Evolutionary conservation across 2,797 vertebrate species (phyloP), one percentile per base, ranked within the genome.

Genomic region (Tolypeutes matacus): DNA sequence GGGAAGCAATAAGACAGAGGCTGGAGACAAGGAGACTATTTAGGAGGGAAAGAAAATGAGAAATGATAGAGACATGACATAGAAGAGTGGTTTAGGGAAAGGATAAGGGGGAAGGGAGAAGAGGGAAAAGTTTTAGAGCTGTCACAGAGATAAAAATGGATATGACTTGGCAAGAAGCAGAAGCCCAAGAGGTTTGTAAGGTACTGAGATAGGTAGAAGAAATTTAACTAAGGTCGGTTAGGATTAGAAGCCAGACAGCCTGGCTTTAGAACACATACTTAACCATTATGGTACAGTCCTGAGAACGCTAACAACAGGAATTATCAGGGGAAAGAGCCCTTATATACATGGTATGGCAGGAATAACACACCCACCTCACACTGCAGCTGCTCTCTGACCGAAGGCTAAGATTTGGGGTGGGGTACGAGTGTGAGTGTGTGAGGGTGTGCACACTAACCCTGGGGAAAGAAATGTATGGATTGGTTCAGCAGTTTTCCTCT

Each of bases 91-190:
- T 53, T 85, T 89, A n/a, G n/a, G n/a, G n/a, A n/a, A n/a, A n/a
- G n/a, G n/a, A n/a, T n/a, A n/a, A n/a, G n/a, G 7, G 39, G 31
- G 27, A 60, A 73, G 95, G 11, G 14, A 64, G 13, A 60, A 51
- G 15, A 78, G 11, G 31, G 20, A 15, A 31, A 18, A 51, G 23
- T 46, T 77, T 86, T 89, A 94, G 12, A 23, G 20, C 17, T 81
- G 15, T 91, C 36, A 56, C 46, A 91, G 62, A 91, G n/a, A 56
- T 62, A n/a, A 91, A 91, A 93, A 53, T 89, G 69, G 49, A n/a
- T n/a, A 42, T 93, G 72, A 3, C 29, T 58, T 13, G 13, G 17
- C 27, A 65, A 88, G 53, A 36, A 96, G 36, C 39, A 46, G 58
- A 91, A 21, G n/a, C 17, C 34, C 56, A 92, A 60, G 29, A 64